These are phyloP conservation scores for chimpanzee (Pan troglodytes) DNA, from an alignment of 2,113 vertebrate genomes.

Conservation along the genomic window NHGRI_mPanTro3-v2.1_pri NC_072402.2:125940001-125940500, in stretches of 20 bases:
- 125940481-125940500: not conserved
- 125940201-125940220: not conserved
- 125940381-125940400: not conserved
- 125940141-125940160: slow-evolving; percentile 16
- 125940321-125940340: not conserved
- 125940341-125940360: not conserved
- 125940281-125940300: not conserved
- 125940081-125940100: not conserved
- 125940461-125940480: not conserved
- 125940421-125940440: not conserved
- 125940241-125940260: not conserved
- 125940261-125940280: not conserved
- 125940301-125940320: not conserved
- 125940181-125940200: not conserved
- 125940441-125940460: not conserved
- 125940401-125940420: not conserved
- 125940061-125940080: not conserved
- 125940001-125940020: not conserved
- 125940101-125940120: not conserved
- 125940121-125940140: not conserved
- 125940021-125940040: not conserved
- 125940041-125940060: not conserved
- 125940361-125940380: not conserved
- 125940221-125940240: not conserved
- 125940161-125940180: not conserved